Base-by-base conservation (phyloP, 2,797 vertebrate species). In the Benthosema pterotum region DNA sequence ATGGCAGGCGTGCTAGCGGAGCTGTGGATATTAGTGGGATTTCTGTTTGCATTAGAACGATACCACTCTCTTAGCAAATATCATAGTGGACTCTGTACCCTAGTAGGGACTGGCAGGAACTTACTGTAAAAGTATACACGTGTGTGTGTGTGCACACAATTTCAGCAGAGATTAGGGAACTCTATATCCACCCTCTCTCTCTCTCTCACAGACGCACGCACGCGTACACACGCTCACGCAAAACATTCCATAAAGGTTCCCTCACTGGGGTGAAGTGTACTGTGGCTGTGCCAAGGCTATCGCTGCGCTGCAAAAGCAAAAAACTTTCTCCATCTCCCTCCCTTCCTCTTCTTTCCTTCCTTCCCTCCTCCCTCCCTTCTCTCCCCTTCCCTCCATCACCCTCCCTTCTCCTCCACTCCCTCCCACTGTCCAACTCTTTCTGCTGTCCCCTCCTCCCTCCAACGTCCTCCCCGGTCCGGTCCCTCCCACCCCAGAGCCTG, bases 171-270 rank as follows among this genome's bases (percentile, higher is more conserved):
- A 25, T 25, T 25, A 25, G 22, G 22, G 22, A 25, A 25, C 22
- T 22, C 22, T 25, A 25, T 25, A 25, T 25, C 22, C 22, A 3
- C 22, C 4, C 19, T 22, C 19, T 25, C 22, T 25, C 22, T 22
- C 19, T 22, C 19, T 25, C 22, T 25, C 22, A 25, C 17, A 46
- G 11, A 14, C 42, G 55, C 60, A 42, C 42, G 43, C 16, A 56
- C 59, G 60, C 58, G 53, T 32, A 59, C 38, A 22, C 25, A 46
- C 42, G 43, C 11, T 69, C 63, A 63, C 68, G 71, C 65, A 76
- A n/a, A n/a, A n/a, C 77, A 91, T 91, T 91, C 86, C 79, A 73
- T 71, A 78, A 77, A 49, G 69, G 52, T 89, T 86, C 84, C 85
- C 79, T 89, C 86, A 89, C 69, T 76, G 59, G 63, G 64, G 71